Evolutionary conservation across 2,888 invertebrate species (phyloP), one percentile per base, ranked within the genome.

Genomic region (Microplitis deprimator): DNA sequence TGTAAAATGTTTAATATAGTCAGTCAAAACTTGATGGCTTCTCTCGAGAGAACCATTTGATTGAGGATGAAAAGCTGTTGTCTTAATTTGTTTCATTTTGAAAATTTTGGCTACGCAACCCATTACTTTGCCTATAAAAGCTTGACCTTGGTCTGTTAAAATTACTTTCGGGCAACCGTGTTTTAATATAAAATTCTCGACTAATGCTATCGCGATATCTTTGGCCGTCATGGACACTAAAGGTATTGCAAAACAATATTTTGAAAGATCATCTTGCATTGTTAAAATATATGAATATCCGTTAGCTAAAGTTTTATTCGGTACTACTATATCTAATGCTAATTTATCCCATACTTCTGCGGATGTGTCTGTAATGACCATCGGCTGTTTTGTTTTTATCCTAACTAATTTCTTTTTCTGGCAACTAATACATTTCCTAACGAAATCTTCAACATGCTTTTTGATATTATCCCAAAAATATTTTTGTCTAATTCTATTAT

Each of bases 301-400:
- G 0, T 39, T 50, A 2, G 59, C 10, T 10, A 81, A 77, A 2
- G 50, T 62, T 0, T 73, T 68, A 8, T 81, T 60, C 2, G 82
- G 83, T 13, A 82, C 82, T 29, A 82, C 82, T 17, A 81, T 77
- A 50, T 84, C 82, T 61, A 81, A 13, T 8, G 77, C 71, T 7
- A 83, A 65, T 40, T 81, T 76, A 40, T 82, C 79, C 20, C 79
- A 78, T 0, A 59, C 17, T 17, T 73, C 29, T 16, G 60, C 38
- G 13, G 60, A 59, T n/a, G 82, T 82, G 20, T 83, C 82, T 0
- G 82, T 82, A 0, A 81, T 81, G 0, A 73, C 5, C 80, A 81
- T 78, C 8, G 80, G 79, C 70, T 77, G 76, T 67, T 64, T 73
- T 0, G 79, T 81, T 60, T 72, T 78, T 6, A 78, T 75, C 5